These are phyloP conservation scores for Pentalonia nigronervosa DNA, from an alignment of 1,140 invertebrate species.

Conservation along the genomic window DNA sequence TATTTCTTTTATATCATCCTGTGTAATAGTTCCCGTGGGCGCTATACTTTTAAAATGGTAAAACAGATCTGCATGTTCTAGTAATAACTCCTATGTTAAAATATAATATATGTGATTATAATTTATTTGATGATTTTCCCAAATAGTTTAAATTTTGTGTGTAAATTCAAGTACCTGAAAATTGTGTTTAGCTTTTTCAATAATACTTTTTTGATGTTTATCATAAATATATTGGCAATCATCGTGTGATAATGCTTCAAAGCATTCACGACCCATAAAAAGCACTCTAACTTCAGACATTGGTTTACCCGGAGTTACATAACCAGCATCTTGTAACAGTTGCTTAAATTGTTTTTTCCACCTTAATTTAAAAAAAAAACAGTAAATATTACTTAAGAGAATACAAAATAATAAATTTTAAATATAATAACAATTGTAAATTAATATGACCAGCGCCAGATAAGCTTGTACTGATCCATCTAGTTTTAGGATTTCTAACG, in stretches of 20 bases:
- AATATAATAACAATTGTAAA: not conserved
- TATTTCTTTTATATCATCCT: conserved; percentile 93
- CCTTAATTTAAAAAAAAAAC: conserved; percentile 64
- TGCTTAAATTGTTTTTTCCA: conserved; percentile 94
- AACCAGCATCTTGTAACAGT: conserved; percentile 91
- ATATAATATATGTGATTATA: not conserved
- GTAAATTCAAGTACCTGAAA: conserved; percentile 75
- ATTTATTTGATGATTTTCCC: not conserved
- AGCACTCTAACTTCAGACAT: conserved; percentile 90
- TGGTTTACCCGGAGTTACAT: conserved; percentile 91
- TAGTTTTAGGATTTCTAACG: too few species aligned
- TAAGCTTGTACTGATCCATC: too few species aligned
- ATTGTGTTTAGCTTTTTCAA: conserved; percentile 89
- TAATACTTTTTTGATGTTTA: conserved; percentile 90
- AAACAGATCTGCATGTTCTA: conserved; percentile 94
- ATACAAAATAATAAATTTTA: not conserved
- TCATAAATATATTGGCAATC: conserved; percentile 95
- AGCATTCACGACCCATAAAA: conserved; percentile 95
- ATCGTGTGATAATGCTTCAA: conserved; percentile 86
- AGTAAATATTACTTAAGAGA: not conserved
- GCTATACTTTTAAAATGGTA: conserved; percentile 91
- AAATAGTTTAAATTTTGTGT: not conserved
- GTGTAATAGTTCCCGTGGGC: conserved; percentile 88
- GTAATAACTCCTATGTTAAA: conserved; percentile 79
- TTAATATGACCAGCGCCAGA: not conserved